phyloP scores from a whole-genome alignment of 2,888 invertebrate species.

The Patella ulyssiponensis region DNA sequence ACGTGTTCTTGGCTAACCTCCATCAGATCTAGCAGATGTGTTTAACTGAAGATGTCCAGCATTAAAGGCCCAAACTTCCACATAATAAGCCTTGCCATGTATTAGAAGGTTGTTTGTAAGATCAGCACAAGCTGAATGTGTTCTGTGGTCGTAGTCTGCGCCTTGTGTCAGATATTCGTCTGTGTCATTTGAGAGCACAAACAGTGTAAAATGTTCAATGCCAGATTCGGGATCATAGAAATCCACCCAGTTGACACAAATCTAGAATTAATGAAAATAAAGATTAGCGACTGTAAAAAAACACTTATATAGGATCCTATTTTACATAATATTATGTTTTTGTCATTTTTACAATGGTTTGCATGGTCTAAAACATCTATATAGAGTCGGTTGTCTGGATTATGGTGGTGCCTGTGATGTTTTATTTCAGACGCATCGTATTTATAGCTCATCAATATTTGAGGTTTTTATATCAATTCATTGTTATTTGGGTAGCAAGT shows the following conservation, averaged over 20 bases:
- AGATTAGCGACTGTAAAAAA: too few species aligned
- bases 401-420: too few species aligned
- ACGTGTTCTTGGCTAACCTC: constrained; percentile 23
- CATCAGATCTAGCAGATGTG: constrained; percentile 45
- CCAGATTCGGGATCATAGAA: constrained; percentile 40
- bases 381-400: too few species aligned
- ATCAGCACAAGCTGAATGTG: constrained; percentile 39
- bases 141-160: constrained; percentile 1
- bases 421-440: too few species aligned
- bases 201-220: not conserved
- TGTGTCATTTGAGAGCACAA: not conserved
- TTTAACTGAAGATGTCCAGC: constrained; percentile 49
- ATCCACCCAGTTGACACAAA: constrained; percentile 33
- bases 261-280: constrained; percentile 6
- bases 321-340: too few species aligned
- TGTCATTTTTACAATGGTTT: too few species aligned
- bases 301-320: too few species aligned
- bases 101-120: constrained; percentile 35
- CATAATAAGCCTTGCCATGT: constrained; percentile 44
- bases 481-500: too few species aligned
- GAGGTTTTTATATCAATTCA: too few species aligned
- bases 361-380: too few species aligned
- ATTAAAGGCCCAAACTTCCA: constrained; percentile 49
- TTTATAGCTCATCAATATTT: too few species aligned
- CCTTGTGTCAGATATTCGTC: not conserved